Conservation (phyloP, 2,113 vertebrate species). For the Arvicanthis niloticus region DNA sequence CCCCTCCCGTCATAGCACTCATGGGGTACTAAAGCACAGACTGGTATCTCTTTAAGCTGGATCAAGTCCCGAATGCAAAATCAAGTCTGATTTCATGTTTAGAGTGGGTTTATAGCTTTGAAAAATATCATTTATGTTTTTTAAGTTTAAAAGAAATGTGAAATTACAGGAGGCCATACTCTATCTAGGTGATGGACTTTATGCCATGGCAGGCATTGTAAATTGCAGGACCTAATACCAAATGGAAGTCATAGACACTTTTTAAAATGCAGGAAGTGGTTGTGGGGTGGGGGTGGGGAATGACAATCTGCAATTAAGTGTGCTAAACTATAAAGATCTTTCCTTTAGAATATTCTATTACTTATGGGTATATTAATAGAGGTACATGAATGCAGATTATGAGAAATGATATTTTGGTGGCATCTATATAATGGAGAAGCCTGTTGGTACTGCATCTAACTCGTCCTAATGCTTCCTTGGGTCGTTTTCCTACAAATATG, state of each 20-base stretch:
- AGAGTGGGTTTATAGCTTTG: neutral
- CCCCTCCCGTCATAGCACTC: fast-evolving
- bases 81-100: neutral
- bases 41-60: neutral
- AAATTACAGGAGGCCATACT: neutral
- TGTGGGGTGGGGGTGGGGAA: neutral
- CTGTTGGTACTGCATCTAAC: neutral
- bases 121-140: neutral
- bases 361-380: neutral
- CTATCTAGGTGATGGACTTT: neutral
- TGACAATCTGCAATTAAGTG: neutral
- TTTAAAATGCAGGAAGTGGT: neutral
- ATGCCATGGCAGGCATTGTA: neutral
- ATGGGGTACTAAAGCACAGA: fast-evolving
- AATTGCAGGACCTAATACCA: neutral
- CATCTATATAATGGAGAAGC: neutral
- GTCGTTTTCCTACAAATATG: neutral
- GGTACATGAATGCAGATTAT: neutral
- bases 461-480: neutral
- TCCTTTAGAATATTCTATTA: neutral
- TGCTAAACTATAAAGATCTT: neutral
- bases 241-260: neutral
- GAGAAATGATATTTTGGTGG: neutral
- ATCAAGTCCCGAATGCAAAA: fast-evolving
- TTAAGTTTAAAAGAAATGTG: neutral